Evolutionary conservation across 2,888 invertebrate genomes (phyloP).

Genomic region (Athetis lepigone): DNA sequence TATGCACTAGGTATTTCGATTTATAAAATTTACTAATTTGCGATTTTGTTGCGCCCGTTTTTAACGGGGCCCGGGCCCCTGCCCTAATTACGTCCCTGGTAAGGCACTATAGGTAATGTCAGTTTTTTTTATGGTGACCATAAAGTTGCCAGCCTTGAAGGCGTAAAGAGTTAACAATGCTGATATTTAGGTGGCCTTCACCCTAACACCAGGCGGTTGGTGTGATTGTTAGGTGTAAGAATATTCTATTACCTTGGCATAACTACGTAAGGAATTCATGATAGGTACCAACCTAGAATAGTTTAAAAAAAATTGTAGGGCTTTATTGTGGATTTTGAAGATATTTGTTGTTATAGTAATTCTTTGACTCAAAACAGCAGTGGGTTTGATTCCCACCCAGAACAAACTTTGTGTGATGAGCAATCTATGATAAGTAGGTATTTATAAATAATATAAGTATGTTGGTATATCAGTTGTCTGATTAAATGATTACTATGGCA

Average conservation of each 20-base stretch:
- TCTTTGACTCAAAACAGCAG: too few species aligned
- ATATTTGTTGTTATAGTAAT: background rate
- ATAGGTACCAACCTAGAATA: constrained; percentile 13
- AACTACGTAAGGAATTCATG: constrained; percentile 22
- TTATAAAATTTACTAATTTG: too few species aligned
- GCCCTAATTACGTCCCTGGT: too few species aligned
- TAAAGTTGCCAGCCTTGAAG: constrained; percentile 54
- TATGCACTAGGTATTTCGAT: too few species aligned
- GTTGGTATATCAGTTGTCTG: too few species aligned
- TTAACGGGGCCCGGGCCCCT: too few species aligned
- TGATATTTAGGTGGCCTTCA: constrained; percentile 54
- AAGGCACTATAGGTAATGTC: constrained; percentile 3
- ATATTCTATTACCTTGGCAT: constrained; percentile 40
- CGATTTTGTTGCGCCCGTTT: too few species aligned
- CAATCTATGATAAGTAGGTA: too few species aligned
- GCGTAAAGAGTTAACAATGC: constrained; percentile 50
- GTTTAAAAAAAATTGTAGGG: constrained; percentile 2
- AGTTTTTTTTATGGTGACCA: constrained; percentile 42
- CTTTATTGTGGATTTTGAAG: background rate
- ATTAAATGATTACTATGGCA: too few species aligned
- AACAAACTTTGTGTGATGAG: too few species aligned
- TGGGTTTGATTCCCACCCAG: too few species aligned
- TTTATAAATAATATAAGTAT: too few species aligned
- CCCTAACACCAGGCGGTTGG: constrained; percentile 31
- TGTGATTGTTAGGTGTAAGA: constrained; percentile 37